Conservation (phyloP, 2,113 vertebrate genomes). For the Lampris incognitus region DNA sequence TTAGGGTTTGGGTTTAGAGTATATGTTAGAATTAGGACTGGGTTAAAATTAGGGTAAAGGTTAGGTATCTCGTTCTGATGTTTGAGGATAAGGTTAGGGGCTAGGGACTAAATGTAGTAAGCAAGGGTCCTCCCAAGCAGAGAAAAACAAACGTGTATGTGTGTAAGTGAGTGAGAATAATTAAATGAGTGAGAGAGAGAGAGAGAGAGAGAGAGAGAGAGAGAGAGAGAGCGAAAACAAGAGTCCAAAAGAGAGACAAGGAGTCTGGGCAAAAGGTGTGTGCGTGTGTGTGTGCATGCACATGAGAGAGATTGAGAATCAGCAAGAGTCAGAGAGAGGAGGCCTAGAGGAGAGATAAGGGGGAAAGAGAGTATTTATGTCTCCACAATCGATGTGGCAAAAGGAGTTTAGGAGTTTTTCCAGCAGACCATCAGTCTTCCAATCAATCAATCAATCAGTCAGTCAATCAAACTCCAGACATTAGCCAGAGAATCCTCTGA, state of each 20-base stretch:
- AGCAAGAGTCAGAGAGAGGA: neutral
- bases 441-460: slow-evolving; percentile 52
- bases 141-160: neutral
- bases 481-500: slow-evolving; percentile 53
- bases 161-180: slow-evolving; percentile 2
- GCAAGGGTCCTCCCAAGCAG: too few species aligned
- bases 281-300: slow-evolving; percentile 13
- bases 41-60: too few species aligned
- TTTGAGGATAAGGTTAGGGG: too few species aligned
- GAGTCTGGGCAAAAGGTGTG: too few species aligned
- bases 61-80: too few species aligned
- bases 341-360: slow-evolving; percentile 2
- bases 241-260: too few species aligned
- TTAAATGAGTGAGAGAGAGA: slow-evolving; percentile 29
- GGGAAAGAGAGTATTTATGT: slow-evolving; percentile 42
- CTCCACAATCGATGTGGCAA: slow-evolving; percentile 63
- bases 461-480: slow-evolving; percentile 66
- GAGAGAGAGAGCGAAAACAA: neutral
- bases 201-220: slow-evolving; percentile 25
- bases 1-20: too few species aligned
- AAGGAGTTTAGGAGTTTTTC: slow-evolving; percentile 50
- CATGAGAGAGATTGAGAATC: slow-evolving; percentile 29
- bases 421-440: slow-evolving; percentile 59
- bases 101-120: too few species aligned
- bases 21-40: too few species aligned